These are phyloP conservation scores for Abscondita cerata DNA, from an alignment of 2,888 invertebrate genomes.

Conservation along the genomic window DNA sequence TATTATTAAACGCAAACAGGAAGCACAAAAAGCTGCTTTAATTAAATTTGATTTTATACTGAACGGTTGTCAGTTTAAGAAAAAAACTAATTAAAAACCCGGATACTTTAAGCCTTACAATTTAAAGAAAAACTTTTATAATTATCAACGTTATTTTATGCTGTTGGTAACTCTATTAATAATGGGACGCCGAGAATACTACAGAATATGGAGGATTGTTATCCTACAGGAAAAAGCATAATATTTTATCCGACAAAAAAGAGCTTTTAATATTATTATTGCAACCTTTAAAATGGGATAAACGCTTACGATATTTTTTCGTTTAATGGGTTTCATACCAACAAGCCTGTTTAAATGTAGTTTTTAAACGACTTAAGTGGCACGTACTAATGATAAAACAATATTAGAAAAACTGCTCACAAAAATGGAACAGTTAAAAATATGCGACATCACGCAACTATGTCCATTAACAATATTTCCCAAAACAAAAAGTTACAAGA, in stretches of 20 bases:
- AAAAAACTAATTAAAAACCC: no score
- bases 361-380: slow-evolving; percentile 30
- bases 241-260: slow-evolving; percentile 14
- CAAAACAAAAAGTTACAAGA: no score
- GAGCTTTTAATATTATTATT: slow-evolving; percentile 20
- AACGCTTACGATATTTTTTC: slow-evolving; percentile 26
- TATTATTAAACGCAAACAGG: no score
- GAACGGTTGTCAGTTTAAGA: no score
- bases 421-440: no score
- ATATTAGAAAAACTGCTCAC: slow-evolving; percentile 26
- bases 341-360: slow-evolving; percentile 25
- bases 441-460: slow-evolving; percentile 31
- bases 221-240: slow-evolving; percentile 6
- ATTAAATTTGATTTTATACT: no score
- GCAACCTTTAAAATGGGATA: slow-evolving; percentile 19
- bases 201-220: not conserved
- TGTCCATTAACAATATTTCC: slow-evolving; percentile 18
- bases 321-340: slow-evolving; percentile 23
- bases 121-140: no score
- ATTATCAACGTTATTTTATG: no score
- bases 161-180: no score
- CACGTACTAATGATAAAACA: slow-evolving; percentile 29
- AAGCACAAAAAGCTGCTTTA: no score
- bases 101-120: no score
- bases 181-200: not conserved